These are phyloP conservation scores for Cichladusa arquata DNA, from an alignment of 2,113 vertebrate species.

Conservation along the genomic window DNA sequence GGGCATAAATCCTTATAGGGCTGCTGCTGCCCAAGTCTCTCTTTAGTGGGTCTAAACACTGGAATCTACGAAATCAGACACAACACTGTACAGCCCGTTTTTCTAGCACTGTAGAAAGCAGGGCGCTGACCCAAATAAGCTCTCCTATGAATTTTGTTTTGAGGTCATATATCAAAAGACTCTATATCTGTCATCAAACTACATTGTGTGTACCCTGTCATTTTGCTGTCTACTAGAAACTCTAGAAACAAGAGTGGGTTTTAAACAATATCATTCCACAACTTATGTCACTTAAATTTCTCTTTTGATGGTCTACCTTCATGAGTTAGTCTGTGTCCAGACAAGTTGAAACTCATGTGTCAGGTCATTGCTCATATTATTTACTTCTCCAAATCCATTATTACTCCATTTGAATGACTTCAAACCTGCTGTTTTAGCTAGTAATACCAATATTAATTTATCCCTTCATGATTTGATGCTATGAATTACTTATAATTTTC, in stretches of 20 bases:
- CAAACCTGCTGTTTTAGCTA: background rate
- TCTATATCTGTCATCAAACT: background rate
- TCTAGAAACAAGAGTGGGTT: background rate
- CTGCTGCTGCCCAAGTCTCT: background rate
- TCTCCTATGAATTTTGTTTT: background rate
- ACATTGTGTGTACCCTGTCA: accelerated
- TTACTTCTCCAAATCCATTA: background rate
- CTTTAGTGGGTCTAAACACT: background rate
- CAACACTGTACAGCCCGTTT: background rate
- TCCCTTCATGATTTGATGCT: background rate
- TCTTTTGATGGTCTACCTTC: background rate
- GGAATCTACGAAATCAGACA: background rate
- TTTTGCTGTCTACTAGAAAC: background rate
- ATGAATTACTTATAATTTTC: background rate
- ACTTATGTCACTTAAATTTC: background rate
- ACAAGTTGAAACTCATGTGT: background rate
- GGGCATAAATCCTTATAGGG: background rate
- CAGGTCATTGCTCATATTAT: background rate
- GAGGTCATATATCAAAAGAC: background rate
- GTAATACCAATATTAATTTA: background rate
- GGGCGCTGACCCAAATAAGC: background rate
- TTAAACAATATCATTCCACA: background rate
- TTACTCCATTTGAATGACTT: background rate
- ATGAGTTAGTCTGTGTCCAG: background rate
- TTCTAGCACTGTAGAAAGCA: background rate